A percentile compares a stretch with the other conserved stretches of the same genome.
Conservation (phyloP, 1,140 invertebrate genomes). For the Zophobas atratus region DNA sequence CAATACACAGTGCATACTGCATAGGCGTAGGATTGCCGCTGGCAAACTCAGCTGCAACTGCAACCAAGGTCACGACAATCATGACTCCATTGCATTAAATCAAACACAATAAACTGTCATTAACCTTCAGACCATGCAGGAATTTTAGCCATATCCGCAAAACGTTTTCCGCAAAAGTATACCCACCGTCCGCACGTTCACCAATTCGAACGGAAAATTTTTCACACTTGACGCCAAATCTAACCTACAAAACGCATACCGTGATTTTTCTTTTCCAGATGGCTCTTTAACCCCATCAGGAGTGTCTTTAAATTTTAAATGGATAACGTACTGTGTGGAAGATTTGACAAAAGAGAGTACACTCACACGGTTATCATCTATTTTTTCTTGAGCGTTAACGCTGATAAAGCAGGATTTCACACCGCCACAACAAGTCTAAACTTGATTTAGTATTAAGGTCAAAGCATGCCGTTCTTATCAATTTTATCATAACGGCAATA, state of each 20-base stretch:
- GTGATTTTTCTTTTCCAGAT: not conserved
- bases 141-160: not conserved
- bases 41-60: constrained; percentile 57
- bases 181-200: not conserved
- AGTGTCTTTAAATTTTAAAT: constrained; percentile 28
- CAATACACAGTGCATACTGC: constrained; percentile 50
- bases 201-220: no score
- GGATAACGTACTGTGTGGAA: not conserved
- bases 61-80: constrained; percentile 61
- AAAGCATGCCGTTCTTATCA: constrained; percentile 14
- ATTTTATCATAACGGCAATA: constrained; percentile 22
- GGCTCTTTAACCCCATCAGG: not conserved
- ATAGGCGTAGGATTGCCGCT: constrained; percentile 40
- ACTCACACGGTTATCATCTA: no score
- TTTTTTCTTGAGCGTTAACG: no score
- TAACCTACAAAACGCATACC: not conserved
- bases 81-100: constrained; percentile 48
- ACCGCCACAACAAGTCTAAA: constrained; percentile 19
- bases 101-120: constrained; percentile 30
- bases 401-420: no score
- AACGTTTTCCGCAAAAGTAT: constrained; percentile 1
- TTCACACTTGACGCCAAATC: no score
- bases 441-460: constrained; percentile 15
- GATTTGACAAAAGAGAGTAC: no score
- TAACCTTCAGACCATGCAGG: constrained; percentile 17